phyloP scores from a whole-genome alignment of 2,797 vertebrate species.

The Pseudochaenichthys georgianus region DNA sequence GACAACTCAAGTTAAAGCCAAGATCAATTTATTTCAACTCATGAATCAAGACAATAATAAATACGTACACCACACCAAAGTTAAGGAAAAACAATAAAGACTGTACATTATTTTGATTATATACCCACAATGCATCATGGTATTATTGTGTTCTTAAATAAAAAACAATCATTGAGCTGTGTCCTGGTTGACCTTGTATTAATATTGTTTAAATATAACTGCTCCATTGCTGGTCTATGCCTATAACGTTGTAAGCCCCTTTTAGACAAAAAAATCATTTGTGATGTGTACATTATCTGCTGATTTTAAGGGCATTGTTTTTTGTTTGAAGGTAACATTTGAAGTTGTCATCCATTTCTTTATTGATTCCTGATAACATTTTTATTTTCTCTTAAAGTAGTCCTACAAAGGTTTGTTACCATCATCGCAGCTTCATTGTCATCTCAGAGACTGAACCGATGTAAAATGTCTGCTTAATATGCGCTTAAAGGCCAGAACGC shows the following conservation, averaged over 20 bases:
- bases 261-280: constrained; percentile 4
- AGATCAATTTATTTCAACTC: constrained; percentile 70
- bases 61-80: constrained; percentile 41
- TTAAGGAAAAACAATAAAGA: constrained; percentile 23
- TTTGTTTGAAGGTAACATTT: background rate
- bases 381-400: no score
- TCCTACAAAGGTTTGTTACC: no score
- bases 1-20: constrained; percentile 54
- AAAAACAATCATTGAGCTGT: background rate
- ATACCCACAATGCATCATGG: constrained; percentile 6
- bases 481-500: no score
- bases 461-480: no score
- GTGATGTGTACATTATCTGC: background rate
- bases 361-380: no score
- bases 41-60: constrained; percentile 56
- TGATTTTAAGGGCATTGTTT: background rate
- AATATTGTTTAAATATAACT: background rate
- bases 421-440: no score
- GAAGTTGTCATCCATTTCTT: no score
- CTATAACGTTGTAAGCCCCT: background rate
- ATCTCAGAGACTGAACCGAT: no score
- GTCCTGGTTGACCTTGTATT: background rate
- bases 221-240: background rate
- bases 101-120: constrained; percentile 5
- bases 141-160: background rate